Evolutionary conservation across 2,888 invertebrate species (phyloP), one percentile per base, ranked within the genome.

Genomic region (Mimas tiliae): DNA sequence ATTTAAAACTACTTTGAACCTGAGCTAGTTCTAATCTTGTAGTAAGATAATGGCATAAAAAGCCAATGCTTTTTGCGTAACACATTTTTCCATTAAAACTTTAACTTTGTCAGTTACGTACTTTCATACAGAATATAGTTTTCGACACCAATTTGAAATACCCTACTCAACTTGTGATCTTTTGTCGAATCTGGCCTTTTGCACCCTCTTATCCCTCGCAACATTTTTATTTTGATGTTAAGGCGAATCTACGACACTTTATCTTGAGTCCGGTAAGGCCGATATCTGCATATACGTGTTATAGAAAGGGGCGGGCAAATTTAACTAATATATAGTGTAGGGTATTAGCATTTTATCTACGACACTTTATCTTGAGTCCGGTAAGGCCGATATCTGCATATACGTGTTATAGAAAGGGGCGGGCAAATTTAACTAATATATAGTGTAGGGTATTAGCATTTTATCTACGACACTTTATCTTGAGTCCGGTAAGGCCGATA

Each of bases 61-160:
- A 16, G 58, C 42, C 42, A 12, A 58, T 6, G 42, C 19, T 58
- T 58, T 55, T 19, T 50, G 19, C 19, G 7, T 42, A 19, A 58
- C 42, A 19, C 9, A 11, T 21, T 58, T 19, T 58, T 58, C 58
- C 58, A 58, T 58, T 58, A 58, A 58, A 58, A 58, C 58, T 58
- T 58, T 58, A 6, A 58, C 58, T 58, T 58, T 53, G 14, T 7
- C 14, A n/a, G 58, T 58, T 42, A 2, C 42, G 19, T 42, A 9
- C 11, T 38, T 27, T 11, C 0, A 19, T 21, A 19, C 11, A 16
- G 11, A 19, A 58, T 6, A 38, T 42, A 42, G 58, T 21, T 58
- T 58, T 19, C 19, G 12, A 19, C 58, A 19, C 38, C 42, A 12
- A 19, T 38, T 42, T 19, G 12, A 34, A 34, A 53, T n/a, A 42